Evolutionary conservation across 2,888 invertebrate species (phyloP).

Genomic region (Habroteleia sp.): DNA sequence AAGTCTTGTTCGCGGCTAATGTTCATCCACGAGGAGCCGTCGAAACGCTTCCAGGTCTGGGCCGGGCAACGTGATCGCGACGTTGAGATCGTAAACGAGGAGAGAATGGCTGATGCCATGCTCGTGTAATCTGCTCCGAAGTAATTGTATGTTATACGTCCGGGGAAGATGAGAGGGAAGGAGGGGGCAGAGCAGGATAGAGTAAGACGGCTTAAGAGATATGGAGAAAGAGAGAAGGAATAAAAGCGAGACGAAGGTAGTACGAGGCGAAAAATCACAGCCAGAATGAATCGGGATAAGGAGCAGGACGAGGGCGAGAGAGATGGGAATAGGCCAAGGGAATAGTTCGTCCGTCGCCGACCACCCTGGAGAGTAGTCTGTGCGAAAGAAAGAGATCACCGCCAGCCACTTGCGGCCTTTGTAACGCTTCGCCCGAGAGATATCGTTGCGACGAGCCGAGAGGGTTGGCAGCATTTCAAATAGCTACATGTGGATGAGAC

Average conservation of each 20-base stretch:
- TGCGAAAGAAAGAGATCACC: constrained; percentile 64
- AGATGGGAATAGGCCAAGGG: constrained; percentile 53
- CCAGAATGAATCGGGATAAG: constrained; percentile 56
- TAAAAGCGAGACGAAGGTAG: not conserved
- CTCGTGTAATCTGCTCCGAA: constrained; percentile 77
- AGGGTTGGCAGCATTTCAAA: constrained; percentile 63
- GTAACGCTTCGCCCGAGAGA: constrained; percentile 58
- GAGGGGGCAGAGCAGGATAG: constrained; percentile 2
- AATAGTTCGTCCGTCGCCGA: constrained; percentile 69
- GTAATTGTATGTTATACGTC: constrained; percentile 80
- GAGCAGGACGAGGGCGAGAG: constrained; percentile 48
- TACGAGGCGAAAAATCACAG: constrained; percentile 56
- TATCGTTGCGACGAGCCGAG: constrained; percentile 52
- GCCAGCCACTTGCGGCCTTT: constrained; percentile 58
- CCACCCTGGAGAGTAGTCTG: constrained; percentile 74
- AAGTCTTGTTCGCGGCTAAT: constrained; percentile 60
- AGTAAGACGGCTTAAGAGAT: constrained; percentile 29
- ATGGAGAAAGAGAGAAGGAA: not conserved
- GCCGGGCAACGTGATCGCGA: constrained; percentile 64
- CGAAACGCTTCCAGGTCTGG: constrained; percentile 67
- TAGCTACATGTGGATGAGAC: constrained; percentile 61
- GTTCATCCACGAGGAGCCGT: constrained; percentile 63
- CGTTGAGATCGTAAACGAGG: constrained; percentile 67
- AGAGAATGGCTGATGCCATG: constrained; percentile 68
- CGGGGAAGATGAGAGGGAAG: constrained; percentile 40